Base-by-base conservation (phyloP, 2,888 invertebrate species). In the Amphiduros pacificus region DNA sequence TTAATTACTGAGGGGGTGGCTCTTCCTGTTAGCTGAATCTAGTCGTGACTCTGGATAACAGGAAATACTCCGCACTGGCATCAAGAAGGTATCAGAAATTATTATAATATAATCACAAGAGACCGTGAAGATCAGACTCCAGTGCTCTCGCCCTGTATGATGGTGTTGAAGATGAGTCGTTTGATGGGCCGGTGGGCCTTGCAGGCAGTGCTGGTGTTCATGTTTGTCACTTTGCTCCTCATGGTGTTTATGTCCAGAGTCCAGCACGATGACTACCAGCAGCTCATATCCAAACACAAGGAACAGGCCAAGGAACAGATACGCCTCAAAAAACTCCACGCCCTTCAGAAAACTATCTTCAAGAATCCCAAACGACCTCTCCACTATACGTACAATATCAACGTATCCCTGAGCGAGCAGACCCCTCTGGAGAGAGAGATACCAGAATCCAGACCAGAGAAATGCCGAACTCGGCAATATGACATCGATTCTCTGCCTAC, bases 351-450 rank as follows among this genome's bases (percentile, higher is more conserved):
- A 32, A 55, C 50, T 6, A 64, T 71, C 17, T 71, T 71, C 57
- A 4, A 41, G 20, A 48, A 64, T n/a, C 65, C 62, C 1, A 59
- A 60, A 4, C 60, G 71, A 2, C 71, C 71, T 0, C 59, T 65
- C 1, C 70, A 73, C 57, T 50, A 60, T 31, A 65, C 49, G 14
- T 73, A 73, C 62, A 71, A 73, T 51, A 67, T 73, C 27, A 73
- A 73, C 58, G 70, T 70, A n/a, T 62, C 70, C 20, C 59, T 66
- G 14, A 66, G 67, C 50, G 66, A 71, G 32, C 40, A 36, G 11
- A 70, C 44, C 1, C 66, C 71, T 17, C 61, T 73, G 9, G 68
- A 70, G 31, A 61, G 73, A 11, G 53, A 62, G 17, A 54, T 70
- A 9, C 50, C 55, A 0, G 73, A 73, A 57, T 51, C 67, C 1